Percentiles rank a stretch among this genome's conserved stretches.
phyloP scores from a whole-genome alignment of 2,113 vertebrate genomes.

The Bucco capensis region DNA sequence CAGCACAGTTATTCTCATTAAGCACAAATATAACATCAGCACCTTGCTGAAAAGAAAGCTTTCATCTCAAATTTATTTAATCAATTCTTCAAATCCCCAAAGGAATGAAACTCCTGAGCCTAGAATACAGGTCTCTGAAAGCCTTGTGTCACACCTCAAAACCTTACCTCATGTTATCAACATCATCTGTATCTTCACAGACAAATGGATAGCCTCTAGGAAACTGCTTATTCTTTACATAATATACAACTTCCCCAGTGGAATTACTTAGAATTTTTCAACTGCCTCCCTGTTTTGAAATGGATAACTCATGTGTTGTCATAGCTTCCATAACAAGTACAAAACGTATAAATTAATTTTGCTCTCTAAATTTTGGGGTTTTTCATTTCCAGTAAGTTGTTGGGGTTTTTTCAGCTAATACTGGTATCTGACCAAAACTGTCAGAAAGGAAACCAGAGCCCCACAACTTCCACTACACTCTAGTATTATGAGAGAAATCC shows the following conservation, averaged over 20 bases:
- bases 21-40: not conserved
- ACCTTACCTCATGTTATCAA: not conserved
- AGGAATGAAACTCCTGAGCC: not conserved
- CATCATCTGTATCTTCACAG: not conserved
- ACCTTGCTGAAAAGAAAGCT: not conserved
- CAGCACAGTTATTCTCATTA: conserved; percentile 3
- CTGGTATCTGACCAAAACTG: not conserved
- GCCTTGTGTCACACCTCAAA: not conserved
- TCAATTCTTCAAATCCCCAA: conserved; percentile 14
- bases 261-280: not conserved
- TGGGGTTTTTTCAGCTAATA: not conserved
- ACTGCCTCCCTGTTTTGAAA: not conserved
- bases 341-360: not conserved
- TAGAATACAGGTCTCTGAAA: not conserved
- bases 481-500: not conserved
- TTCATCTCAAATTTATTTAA: conserved; percentile 36
- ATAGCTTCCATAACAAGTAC: not conserved
- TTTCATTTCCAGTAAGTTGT: not conserved
- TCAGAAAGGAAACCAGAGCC: not conserved
- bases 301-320: not conserved
- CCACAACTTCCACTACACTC: not conserved
- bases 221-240: not conserved
- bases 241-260: not conserved
- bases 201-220: not conserved
- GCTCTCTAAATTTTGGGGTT: not conserved